Evolutionary conservation across 2,797 vertebrate species (phyloP).

Genomic region (Prionace glauca): DNA sequence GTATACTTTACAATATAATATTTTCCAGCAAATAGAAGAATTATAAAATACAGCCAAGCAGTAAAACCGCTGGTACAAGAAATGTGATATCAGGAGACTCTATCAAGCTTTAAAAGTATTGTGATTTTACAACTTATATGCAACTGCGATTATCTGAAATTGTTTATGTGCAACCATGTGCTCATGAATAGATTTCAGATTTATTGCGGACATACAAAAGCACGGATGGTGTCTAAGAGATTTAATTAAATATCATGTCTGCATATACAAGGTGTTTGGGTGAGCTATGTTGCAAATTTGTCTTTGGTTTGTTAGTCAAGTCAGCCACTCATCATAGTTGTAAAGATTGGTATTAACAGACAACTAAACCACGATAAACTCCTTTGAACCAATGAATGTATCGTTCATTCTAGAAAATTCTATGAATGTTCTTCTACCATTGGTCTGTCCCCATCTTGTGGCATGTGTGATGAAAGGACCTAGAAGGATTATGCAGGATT

Average conservation of each 20-base stretch:
- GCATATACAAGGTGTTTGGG: neutral
- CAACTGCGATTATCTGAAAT: neutral
- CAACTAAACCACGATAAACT: neutral
- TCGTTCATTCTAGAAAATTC: conserved; percentile 2
- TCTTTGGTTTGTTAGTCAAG: neutral
- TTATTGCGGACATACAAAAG: neutral
- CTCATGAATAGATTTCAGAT: neutral
- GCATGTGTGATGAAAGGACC: too few relatives aligned
- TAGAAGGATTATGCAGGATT: too few relatives aligned
- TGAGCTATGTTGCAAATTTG: neutral
- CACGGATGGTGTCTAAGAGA: neutral
- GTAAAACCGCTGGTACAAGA: neutral
- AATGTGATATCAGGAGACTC: neutral
- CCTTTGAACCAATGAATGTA: neutral
- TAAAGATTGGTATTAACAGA: neutral
- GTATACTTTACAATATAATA: neutral
- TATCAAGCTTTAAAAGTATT: neutral
- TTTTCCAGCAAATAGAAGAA: neutral
- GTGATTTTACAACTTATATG: neutral
- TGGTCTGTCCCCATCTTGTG: too few relatives aligned
- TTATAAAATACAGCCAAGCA: neutral
- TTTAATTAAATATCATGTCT: neutral
- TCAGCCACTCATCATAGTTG: neutral
- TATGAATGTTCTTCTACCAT: neutral
- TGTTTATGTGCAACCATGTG: neutral